Conservation (phyloP, 2,797 vertebrate species). For the Eulemur albifrons region DNA sequence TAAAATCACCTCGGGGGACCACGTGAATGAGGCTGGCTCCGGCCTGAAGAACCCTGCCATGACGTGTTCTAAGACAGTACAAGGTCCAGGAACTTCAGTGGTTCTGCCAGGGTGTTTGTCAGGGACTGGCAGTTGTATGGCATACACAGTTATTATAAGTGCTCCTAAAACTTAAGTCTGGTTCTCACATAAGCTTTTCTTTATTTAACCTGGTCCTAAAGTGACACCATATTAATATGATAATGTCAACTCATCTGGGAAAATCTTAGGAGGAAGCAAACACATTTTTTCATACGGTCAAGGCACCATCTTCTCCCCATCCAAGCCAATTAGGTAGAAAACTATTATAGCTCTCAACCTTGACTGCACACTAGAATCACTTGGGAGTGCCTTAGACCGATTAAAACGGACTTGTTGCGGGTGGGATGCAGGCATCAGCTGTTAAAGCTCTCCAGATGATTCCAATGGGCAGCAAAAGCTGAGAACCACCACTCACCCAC, state of each 20-base stretch:
- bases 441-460: neutral
- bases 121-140: neutral
- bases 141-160: no score
- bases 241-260: neutral
- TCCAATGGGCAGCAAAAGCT: neutral
- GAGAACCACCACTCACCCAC: neutral
- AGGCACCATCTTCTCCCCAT: neutral
- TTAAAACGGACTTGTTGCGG: neutral
- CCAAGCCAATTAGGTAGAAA: neutral
- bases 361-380: neutral
- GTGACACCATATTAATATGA: neutral
- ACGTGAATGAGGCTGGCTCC: neutral
- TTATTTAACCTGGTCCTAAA: neutral
- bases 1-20: neutral
- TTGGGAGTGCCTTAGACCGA: neutral
- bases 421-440: neutral
- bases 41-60: neutral
- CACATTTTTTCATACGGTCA: neutral
- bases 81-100: neutral
- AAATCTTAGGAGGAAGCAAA: neutral
- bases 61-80: neutral
- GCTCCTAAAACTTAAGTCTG: neutral
- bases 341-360: neutral
- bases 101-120: neutral
- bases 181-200: neutral